phyloP scores from a whole-genome alignment of 2,113 vertebrate species.

The Macquaria ambigua region DNA sequence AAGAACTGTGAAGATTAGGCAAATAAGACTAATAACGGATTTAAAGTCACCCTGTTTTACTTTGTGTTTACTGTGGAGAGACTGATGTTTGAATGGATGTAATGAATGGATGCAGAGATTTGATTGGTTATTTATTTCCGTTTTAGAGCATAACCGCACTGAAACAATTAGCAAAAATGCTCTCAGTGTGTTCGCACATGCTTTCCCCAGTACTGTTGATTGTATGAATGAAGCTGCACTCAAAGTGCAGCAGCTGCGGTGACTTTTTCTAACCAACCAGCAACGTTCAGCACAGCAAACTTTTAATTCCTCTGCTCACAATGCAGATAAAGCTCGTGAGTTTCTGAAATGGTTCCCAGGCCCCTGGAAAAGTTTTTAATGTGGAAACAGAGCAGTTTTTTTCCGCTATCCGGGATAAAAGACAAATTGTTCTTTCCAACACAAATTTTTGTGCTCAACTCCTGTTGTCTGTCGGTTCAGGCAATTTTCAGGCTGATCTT shows the following conservation, averaged over 20 bases:
- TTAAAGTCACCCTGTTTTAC: neutral
- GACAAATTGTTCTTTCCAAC: neutral
- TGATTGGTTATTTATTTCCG: neutral
- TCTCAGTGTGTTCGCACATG: neutral
- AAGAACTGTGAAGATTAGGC: neutral
- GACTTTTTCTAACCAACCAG: no score
- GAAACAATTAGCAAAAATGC: neutral
- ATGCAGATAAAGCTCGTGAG: constrained; percentile 14
- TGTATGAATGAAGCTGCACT: neutral
- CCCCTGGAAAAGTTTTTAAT: no score
- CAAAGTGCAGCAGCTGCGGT: neutral
- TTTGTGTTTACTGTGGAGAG: neutral
- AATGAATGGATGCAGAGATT: neutral
- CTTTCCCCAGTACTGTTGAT: neutral
- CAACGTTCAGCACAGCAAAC: neutral
- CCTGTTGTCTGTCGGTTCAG: neutral
- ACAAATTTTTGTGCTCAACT: neutral
- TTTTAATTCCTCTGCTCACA: neutral
- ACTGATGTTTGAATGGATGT: neutral
- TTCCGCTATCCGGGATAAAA: neutral
- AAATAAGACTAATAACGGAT: no score
- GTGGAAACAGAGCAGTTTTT: no score
- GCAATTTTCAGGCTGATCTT: no score
- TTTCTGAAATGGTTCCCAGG: no score
- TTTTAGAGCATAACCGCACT: neutral